A percentile compares a stretch with the other conserved stretches of the same genome.
Evolutionary conservation across 1,140 invertebrate genomes (phyloP).

Genomic region (Chionoecetes opilio): DNA sequence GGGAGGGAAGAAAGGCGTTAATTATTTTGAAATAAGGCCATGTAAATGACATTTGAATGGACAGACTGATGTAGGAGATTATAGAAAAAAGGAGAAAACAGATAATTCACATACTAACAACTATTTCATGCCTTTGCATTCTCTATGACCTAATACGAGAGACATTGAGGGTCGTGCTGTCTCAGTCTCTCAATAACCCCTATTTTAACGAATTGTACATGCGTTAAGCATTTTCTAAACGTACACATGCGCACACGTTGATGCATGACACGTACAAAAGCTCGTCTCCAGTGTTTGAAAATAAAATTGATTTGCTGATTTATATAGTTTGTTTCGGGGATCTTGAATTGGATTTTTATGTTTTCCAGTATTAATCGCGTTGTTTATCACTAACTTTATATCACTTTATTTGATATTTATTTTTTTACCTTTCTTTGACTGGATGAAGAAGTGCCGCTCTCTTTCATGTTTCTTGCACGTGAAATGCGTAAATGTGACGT

Average conservation of each 20-base stretch:
- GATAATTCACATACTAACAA: too few relatives aligned
- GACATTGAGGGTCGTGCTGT: neutral
- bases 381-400: too few relatives aligned
- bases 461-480: too few relatives aligned
- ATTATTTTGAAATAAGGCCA: too few relatives aligned
- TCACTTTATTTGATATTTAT: too few relatives aligned
- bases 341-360: neutral
- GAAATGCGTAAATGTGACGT: too few relatives aligned
- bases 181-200: neutral
- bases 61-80: too few relatives aligned
- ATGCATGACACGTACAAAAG: neutral
- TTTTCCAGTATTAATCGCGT: neutral
- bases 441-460: too few relatives aligned
- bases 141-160: neutral
- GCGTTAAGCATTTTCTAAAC: neutral
- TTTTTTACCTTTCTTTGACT: too few relatives aligned
- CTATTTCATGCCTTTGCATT: neutral
- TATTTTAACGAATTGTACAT: neutral
- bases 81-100: neutral
- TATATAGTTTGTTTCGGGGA: neutral
- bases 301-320: neutral
- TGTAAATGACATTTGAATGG: too few relatives aligned
- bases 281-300: neutral
- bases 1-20: too few relatives aligned
- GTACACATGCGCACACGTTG: neutral